A percentile compares a stretch with the other conserved stretches of the same genome.
phyloP scores from a whole-genome alignment of 2,888 invertebrate species.

The Xiphydria camelus region DNA sequence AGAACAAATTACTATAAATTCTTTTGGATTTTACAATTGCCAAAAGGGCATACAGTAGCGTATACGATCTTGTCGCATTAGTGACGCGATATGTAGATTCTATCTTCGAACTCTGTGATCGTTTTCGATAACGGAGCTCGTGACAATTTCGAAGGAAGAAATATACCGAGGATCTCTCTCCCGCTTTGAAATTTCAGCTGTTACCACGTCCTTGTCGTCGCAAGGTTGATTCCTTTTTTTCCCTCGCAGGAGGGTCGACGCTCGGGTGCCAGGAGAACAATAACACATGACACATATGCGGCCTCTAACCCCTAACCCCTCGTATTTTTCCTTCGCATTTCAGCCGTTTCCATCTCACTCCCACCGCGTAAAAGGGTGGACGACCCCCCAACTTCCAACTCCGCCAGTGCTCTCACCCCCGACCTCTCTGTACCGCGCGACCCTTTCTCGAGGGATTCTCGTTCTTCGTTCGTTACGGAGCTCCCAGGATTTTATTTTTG shows the following conservation, averaged over 20 bases:
- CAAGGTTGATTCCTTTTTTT: conserved; percentile 9
- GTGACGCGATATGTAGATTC: too few relatives aligned
- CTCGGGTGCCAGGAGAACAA: conserved; percentile 17
- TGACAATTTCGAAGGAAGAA: too few relatives aligned
- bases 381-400: neutral
- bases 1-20: too few relatives aligned
- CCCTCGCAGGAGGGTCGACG: conserved; percentile 4
- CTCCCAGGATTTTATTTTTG: too few relatives aligned
- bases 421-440: neutral
- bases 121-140: too few relatives aligned
- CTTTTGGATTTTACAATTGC: too few relatives aligned
- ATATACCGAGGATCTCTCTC: too few relatives aligned
- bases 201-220: conserved; percentile 5
- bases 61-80: too few relatives aligned
- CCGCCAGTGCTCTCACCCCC: neutral
- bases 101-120: too few relatives aligned
- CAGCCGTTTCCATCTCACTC: conserved; percentile 2
- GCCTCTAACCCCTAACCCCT: conserved; percentile 15
- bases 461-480: conserved; percentile 3
- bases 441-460: neutral
- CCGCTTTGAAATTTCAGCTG: neutral
- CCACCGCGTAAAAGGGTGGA: neutral
- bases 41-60: too few relatives aligned
- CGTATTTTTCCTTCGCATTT: conserved; percentile 6
- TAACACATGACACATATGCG: conserved; percentile 19